These are phyloP conservation scores for Chrysolina oricalcia DNA, from an alignment of 2,888 invertebrate species.

Conservation along the genomic window DNA sequence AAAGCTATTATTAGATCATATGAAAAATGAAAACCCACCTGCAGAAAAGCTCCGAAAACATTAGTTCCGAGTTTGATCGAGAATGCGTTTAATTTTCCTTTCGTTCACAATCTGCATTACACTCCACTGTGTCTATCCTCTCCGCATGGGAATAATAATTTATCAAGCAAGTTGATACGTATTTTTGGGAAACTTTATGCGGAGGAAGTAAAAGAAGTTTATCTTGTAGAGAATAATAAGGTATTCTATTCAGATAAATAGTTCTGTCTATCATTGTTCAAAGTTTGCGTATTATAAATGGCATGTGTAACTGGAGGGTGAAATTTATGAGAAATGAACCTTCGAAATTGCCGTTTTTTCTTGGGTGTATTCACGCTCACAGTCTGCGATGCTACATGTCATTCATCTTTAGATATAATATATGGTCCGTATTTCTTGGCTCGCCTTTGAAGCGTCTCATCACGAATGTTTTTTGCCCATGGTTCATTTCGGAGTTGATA, in stretches of 20 bases:
- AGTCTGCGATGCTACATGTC: constrained; percentile 46
- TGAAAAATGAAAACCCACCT: no score
- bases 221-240: constrained; percentile 67
- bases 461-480: background rate
- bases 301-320: constrained; percentile 66
- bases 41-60: background rate
- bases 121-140: constrained; percentile 38
- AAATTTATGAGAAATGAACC: constrained; percentile 72
- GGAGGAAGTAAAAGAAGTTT: constrained; percentile 57
- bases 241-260: constrained; percentile 68
- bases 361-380: constrained; percentile 18
- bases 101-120: constrained; percentile 27
- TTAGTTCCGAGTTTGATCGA: background rate
- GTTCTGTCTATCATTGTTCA: constrained; percentile 70
- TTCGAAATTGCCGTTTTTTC: constrained; percentile 64
- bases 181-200: constrained; percentile 47
- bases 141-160: constrained; percentile 45
- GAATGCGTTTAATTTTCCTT: constrained; percentile 29
- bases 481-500: background rate
- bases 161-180: constrained; percentile 51
- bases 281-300: constrained; percentile 67
- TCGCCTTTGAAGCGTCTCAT: background rate
- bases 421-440: constrained; percentile 22
- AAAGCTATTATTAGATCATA: no score
- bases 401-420: constrained; percentile 63